phyloP scores from a whole-genome alignment of 1,140 invertebrate genomes.

The Pogonomyrmex californicus region DNA sequence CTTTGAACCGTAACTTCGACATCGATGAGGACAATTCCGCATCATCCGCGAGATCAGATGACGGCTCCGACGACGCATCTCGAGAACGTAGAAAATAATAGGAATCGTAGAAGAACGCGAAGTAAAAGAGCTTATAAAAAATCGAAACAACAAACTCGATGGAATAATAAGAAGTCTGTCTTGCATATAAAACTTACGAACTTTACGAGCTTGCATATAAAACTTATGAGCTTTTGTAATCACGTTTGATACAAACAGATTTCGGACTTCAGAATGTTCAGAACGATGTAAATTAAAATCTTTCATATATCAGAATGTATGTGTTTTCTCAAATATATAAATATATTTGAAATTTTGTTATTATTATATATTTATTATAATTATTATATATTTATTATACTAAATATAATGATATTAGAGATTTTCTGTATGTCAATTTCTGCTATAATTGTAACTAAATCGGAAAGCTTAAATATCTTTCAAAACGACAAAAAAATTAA shows the following conservation, averaged over 20 bases:
- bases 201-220: slow-evolving; percentile 20
- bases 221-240: slow-evolving; percentile 34
- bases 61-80: background rate
- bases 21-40: background rate
- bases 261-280: background rate
- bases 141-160: slow-evolving; percentile 8
- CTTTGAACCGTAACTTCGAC: slow-evolving; percentile 35
- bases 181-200: slow-evolving; percentile 25
- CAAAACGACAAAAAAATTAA: background rate
- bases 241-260: background rate
- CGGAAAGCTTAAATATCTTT: background rate
- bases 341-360: background rate
- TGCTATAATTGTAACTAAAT: background rate
- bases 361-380: background rate
- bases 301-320: background rate
- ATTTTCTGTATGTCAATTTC: background rate
- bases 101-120: background rate
- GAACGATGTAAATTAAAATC: background rate
- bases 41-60: slow-evolving; percentile 6
- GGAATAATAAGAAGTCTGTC: slow-evolving; percentile 23
- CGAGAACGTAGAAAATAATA: background rate
- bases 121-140: background rate
- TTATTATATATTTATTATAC: background rate
- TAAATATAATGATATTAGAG: background rate
- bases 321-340: background rate